Base-by-base conservation (phyloP, 2,888 invertebrate species). In the Cacoxenus indagator region DNA sequence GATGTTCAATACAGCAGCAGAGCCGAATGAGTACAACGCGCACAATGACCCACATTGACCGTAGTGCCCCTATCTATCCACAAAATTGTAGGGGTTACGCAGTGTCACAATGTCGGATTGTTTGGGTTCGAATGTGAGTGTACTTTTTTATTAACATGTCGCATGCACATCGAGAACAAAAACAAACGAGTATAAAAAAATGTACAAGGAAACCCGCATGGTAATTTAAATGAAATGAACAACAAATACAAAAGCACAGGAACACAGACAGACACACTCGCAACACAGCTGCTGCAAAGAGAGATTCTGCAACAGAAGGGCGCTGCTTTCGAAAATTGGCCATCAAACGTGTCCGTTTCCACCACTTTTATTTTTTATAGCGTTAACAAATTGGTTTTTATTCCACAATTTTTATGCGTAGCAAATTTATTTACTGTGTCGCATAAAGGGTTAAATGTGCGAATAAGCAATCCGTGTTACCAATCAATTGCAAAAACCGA, bases 341-440 rank as follows among this genome's bases (percentile, higher is more conserved):
- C 61, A 43, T 62, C 24, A 19, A 43, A 45, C 17, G 57, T n/a
- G 8, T 54, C 19, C 31, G 29, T 59, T 9, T 51, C 22, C 51
- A 19, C 22, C 51, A 29, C 29, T 57, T 29, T 27, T 26, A 62
- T 62, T 68, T 80, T 78, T 82, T 82, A 76, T 81, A 76, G 79
- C 75, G 80, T 76, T 77, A 82, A 82, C 80, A 80, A 80, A 80
- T 80, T 77, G 81, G 75, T 72, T 81, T 80, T 82, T 82, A 81
- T 78, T 81, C 74, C 80, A 81, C 81, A 81, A 76, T 78, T 78
- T 77, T 74, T 69, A 71, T 73, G 65, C 67, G 67, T 55, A 57
- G 45, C 61, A 62, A 43, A 62, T 62, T 62, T 62, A 62, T 62
- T 62, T 62, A 62, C 61, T 62, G 43, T n/a, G 37, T 8, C 43